Evolutionary conservation across 1,140 invertebrate species (phyloP), one percentile per base, ranked within the genome.

Genomic region (Nasonia vitripennis): DNA sequence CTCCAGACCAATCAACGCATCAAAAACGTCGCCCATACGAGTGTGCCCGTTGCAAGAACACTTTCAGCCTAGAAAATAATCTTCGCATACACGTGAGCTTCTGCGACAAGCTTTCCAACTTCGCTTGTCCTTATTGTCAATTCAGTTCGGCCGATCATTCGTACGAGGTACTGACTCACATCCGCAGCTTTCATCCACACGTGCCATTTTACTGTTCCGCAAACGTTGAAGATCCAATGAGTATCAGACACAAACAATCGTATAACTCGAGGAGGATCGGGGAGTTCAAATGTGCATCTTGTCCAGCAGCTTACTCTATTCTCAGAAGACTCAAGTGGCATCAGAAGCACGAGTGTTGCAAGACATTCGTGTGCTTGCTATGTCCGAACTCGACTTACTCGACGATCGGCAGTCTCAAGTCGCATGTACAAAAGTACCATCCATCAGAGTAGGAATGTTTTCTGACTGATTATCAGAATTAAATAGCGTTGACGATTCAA

Each of bases 341-440:
- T 23, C 20, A 51, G 11, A 71, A 48, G 31, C 37, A 81, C n/a
- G 68, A 81, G 17, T 81, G 79, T 31, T 81, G 79, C 23, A 81
- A 81, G n/a, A 73, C 37, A 3, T 81, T 45, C 9, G 41, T 81
- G 1, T 81, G 79, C 41, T 20, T 81, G 4, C 11, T 81, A 3
- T 81, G 79, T 27, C 67, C 34, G 2, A 48, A 71, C 31, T 10
- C 67, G 41, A 79, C 51, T 14, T 79, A 79, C 9, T 67, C 55
- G 9, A 68, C 27, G 2, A 27, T 79, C 3, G 34, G 34, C 3
- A 79, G 55, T 14, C 20, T 79, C 11, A 67, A 27, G 55, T 4
- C n/a, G 10, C 55, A 79, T 37, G 0, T 79, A 14, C 2, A 55
- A 12, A 79, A 68, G 34, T 17, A 20, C 17, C 55, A 78, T 55